phyloP scores from a whole-genome alignment of 2,113 vertebrate genomes.

The Alouatta palliata region DNA sequence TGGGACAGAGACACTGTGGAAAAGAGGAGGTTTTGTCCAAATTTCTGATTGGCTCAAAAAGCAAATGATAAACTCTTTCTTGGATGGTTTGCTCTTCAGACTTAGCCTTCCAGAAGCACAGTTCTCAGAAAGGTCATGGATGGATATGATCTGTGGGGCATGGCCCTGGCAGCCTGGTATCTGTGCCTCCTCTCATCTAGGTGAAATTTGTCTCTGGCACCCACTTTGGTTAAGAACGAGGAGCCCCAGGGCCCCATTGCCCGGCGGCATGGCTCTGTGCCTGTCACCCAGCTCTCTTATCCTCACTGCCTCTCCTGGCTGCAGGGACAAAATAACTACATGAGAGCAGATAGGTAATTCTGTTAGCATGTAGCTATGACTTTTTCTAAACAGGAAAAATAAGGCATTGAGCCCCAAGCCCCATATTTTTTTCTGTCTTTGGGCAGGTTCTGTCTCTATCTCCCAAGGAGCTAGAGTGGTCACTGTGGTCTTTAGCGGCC shows the following conservation, averaged over 20 bases:
- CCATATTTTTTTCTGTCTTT: not conserved
- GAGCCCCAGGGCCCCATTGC: no score
- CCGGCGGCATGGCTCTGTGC: rapidly evolving
- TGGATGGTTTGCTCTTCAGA: not conserved
- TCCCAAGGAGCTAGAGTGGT: no score
- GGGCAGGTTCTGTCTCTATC: not conserved
- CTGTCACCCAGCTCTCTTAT: not conserved
- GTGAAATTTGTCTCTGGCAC: no score
- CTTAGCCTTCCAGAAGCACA: not conserved
- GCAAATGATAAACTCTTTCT: not conserved
- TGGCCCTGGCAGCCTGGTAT: not conserved
- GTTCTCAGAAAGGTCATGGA: not conserved
- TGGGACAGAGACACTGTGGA: not conserved
- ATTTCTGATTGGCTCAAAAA: not conserved
- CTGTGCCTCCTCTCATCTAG: not conserved
- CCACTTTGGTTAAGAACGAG: no score
- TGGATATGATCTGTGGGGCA: no score
- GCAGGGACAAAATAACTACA: not conserved
- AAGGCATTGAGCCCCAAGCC: not conserved
- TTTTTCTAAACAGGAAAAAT: not conserved
- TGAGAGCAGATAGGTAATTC: not conserved
- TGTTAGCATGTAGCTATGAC: not conserved
- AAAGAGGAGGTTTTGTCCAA: not conserved
- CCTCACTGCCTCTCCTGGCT: not conserved
- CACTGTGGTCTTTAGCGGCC: not conserved